phyloP scores from a whole-genome alignment of 2,888 invertebrate genomes.

The Idaea biselata region DNA sequence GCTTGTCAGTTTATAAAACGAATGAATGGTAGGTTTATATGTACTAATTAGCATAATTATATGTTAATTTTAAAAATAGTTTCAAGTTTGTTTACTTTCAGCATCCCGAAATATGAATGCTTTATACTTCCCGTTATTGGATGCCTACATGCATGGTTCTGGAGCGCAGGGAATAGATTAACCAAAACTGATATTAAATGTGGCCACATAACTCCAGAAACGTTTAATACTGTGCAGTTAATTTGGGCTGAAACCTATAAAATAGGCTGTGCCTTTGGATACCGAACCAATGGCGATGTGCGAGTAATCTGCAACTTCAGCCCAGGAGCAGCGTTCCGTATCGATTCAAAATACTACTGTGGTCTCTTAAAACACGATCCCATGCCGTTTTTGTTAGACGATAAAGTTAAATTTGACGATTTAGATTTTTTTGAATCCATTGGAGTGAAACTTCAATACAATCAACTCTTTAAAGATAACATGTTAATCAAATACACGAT shows the following conservation, averaged over 20 bases:
- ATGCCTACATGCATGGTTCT: constrained; percentile 66
- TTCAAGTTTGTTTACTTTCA: constrained; percentile 30
- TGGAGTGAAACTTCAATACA: constrained; percentile 37
- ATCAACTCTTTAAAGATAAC: constrained; percentile 1
- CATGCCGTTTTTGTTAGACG: constrained; percentile 24
- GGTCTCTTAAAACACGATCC: constrained; percentile 52
- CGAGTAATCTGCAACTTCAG: constrained; percentile 67
- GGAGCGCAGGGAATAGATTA: constrained; percentile 50
- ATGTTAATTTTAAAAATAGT: not conserved
- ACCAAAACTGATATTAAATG: constrained; percentile 54
- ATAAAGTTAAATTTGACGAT: constrained; percentile 32
- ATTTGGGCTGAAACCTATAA: constrained; percentile 65
- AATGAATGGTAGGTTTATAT: constrained; percentile 43
- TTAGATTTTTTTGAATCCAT: constrained; percentile 35
- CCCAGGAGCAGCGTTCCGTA: constrained; percentile 62
- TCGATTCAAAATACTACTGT: constrained; percentile 56
- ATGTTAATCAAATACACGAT: constrained; percentile 5
- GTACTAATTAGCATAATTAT: not conserved
- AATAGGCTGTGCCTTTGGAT: constrained; percentile 67
- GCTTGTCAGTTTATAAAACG: constrained; percentile 18
- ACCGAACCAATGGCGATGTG: constrained; percentile 46
- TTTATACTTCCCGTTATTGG: constrained; percentile 59
- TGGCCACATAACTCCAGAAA: constrained; percentile 51
- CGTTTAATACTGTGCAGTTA: constrained; percentile 59
- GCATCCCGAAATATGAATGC: constrained; percentile 61